Evolutionary conservation across 2,113 vertebrate genomes (phyloP).

Genomic region (Pagrus major): DNA sequence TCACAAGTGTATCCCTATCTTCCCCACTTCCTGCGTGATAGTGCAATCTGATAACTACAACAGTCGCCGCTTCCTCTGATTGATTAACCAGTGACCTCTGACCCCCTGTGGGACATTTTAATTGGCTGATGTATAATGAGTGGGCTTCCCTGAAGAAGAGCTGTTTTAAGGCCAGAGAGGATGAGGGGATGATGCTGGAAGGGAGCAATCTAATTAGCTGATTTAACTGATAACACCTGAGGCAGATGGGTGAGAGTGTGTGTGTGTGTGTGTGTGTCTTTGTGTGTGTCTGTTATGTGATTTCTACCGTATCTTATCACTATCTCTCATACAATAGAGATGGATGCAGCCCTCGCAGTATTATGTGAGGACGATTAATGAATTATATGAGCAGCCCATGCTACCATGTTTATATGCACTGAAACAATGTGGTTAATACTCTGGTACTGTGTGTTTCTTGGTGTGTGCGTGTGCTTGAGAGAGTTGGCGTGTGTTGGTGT

Average conservation of each 20-base stretch:
- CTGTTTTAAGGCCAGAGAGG: constrained; percentile 60
- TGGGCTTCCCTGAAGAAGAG: constrained; percentile 56
- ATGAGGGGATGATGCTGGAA: constrained; percentile 42
- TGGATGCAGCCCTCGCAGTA: constrained; percentile 29
- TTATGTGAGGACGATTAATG: constrained; percentile 44
- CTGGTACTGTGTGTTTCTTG: background rate
- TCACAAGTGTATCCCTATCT: constrained; percentile 67
- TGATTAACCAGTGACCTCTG: constrained; percentile 82
- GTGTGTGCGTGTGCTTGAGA: constrained; percentile 5
- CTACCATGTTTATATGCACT: constrained; percentile 54
- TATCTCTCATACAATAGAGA: constrained; percentile 31
- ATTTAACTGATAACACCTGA: constrained; percentile 76
- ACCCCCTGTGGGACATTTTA: constrained; percentile 77
- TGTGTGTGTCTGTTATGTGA: constrained; percentile 1
- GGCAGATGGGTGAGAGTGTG: background rate
- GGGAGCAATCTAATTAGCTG: constrained; percentile 72
- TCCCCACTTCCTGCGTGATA: constrained; percentile 63
- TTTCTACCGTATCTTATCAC: constrained; percentile 46
- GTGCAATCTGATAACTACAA: constrained; percentile 72
- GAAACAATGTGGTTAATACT: constrained; percentile 47
- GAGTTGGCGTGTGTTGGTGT: constrained; percentile 15
- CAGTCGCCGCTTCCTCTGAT: constrained; percentile 71
- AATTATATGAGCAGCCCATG: constrained; percentile 20
- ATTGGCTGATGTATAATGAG: constrained; percentile 79
- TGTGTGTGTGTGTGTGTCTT: constrained; percentile 2